phyloP scores from a whole-genome alignment of 2,888 invertebrate genomes.

The Sesia apiformis region DNA sequence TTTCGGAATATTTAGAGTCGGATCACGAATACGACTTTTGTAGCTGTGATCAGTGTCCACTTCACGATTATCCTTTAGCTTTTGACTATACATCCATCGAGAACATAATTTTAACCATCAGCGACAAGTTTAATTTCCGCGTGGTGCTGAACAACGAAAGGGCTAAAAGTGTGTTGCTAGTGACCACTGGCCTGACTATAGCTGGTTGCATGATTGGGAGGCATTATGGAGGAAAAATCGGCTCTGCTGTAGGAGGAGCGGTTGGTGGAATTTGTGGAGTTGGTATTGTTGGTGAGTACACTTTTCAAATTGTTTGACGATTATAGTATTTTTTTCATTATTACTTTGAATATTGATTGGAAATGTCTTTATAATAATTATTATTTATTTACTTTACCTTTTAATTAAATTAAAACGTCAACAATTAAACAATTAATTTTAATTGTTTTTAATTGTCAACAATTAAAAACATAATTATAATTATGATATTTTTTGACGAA shows the following conservation, averaged over 20 bases:
- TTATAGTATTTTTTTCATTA: background rate
- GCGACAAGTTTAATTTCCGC: constrained; percentile 53
- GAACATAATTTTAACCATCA: constrained; percentile 42
- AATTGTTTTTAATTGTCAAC: no score
- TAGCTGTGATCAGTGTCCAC: background rate
- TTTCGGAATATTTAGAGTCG: constrained; percentile 7
- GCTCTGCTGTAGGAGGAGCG: constrained; percentile 52
- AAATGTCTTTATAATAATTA: no score
- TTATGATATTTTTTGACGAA: no score
- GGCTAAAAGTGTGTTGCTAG: constrained; percentile 32
- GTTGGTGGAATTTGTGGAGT: constrained; percentile 57
- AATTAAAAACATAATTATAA: no score
- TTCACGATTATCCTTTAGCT: constrained; percentile 11
- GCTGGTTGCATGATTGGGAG: constrained; percentile 54
- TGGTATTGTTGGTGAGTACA: constrained; percentile 47
- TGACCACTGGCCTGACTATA: constrained; percentile 48
- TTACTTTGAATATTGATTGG: background rate
- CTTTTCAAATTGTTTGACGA: background rate
- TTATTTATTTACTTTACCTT: no score
- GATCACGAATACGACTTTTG: constrained; percentile 32
- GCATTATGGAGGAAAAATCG: constrained; percentile 54
- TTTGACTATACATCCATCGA: constrained; percentile 46
- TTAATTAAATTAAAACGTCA: no score
- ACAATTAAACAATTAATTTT: no score
- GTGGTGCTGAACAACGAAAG: constrained; percentile 36